phyloP scores from a whole-genome alignment of 2,888 invertebrate species.

The Creontiades dilutus region DNA sequence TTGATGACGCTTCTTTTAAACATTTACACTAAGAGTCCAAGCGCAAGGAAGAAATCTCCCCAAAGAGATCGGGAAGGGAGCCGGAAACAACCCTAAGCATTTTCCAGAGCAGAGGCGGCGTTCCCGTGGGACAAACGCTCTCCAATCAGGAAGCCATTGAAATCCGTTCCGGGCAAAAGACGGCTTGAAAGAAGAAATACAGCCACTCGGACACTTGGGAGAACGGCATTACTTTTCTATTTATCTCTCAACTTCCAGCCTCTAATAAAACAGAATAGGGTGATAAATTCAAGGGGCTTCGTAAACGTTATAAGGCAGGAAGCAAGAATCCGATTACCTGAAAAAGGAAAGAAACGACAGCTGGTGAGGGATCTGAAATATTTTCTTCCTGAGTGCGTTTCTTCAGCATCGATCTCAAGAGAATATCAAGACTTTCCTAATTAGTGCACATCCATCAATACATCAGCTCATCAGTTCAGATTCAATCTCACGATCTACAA shows the following conservation, averaged over 20 bases:
- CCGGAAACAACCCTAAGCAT: constrained; percentile 43
- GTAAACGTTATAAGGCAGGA: constrained; percentile 38
- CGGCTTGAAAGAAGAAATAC: constrained; percentile 63
- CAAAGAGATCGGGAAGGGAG: constrained; percentile 31
- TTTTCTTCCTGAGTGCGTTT: background rate
- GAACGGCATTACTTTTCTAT: constrained; percentile 66
- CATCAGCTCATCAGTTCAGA: too few species aligned
- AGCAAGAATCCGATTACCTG: constrained; percentile 63
- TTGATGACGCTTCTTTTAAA: constrained; percentile 66
- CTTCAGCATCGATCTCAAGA: background rate
- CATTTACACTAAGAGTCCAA: constrained; percentile 52
- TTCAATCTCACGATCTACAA: too few species aligned
- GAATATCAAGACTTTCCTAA: background rate
- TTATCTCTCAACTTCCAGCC: constrained; percentile 43
- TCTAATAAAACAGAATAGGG: constrained; percentile 66
- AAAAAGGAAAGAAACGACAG: background rate
- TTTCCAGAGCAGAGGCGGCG: constrained; percentile 23
- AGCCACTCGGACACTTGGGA: constrained; percentile 67
- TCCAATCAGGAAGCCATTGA: constrained; percentile 66
- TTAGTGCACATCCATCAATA: too few species aligned
- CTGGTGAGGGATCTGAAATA: background rate
- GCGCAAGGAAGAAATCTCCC: constrained; percentile 15
- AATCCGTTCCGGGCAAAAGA: constrained; percentile 52
- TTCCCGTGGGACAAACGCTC: constrained; percentile 57
- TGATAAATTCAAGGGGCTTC: constrained; percentile 55